Evolutionary conservation across 2,113 vertebrate genomes (phyloP).

Genomic region (Eidolon helvum): DNA sequence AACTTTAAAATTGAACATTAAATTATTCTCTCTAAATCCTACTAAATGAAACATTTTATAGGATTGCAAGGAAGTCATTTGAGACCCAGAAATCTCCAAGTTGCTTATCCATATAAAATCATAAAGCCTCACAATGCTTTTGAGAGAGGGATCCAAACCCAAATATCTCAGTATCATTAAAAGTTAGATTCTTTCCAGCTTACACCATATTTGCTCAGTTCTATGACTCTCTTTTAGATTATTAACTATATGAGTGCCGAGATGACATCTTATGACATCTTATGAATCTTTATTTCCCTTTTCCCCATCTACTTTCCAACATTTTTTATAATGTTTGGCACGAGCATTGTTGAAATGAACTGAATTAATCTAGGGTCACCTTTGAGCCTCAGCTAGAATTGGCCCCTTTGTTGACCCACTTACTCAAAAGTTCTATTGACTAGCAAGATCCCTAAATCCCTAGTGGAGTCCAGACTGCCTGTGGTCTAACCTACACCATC

Average conservation of each 20-base stretch:
- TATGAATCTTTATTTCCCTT: not conserved
- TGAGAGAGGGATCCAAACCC: not conserved
- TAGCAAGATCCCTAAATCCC: not conserved
- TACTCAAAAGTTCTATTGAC: not conserved
- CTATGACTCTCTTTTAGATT: not conserved
- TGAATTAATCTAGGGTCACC: not conserved
- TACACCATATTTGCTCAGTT: not conserved
- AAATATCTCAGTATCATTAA: not conserved
- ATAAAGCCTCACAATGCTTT: not conserved
- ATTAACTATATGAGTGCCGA: not conserved
- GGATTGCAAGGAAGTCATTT: not conserved
- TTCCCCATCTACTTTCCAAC: not conserved
- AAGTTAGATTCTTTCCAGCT: not conserved
- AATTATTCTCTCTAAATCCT: conserved; percentile 25
- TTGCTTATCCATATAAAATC: not conserved
- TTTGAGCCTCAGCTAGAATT: not conserved
- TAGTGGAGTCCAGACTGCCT: not conserved
- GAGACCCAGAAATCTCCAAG: conserved; percentile 3
- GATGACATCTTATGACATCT: not conserved
- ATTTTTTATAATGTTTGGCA: not conserved
- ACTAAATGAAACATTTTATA: not conserved
- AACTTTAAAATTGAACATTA: not conserved
- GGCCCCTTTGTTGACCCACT: not conserved
- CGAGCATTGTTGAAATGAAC: not conserved
- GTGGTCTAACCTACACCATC: not conserved